Evolutionary conservation across 2,797 vertebrate species (phyloP).

Genomic region (Sebastes hubbsi): DNA sequence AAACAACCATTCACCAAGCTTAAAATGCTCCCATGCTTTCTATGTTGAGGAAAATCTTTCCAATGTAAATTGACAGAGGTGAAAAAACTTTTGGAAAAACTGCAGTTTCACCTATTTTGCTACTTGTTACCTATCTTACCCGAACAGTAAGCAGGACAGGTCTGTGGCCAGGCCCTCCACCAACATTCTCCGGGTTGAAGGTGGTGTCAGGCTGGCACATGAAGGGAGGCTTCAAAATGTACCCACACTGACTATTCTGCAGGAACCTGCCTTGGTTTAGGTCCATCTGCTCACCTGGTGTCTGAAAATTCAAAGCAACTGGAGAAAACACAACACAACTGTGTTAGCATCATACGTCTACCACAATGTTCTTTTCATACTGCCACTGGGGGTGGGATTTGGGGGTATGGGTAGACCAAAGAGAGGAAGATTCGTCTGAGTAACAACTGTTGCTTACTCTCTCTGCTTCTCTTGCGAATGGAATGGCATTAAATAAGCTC

Average conservation of each 20-base stretch:
- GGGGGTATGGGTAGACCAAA: not conserved
- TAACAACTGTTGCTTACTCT: not conserved
- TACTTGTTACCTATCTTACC: slow-evolving; percentile 71
- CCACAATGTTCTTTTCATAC: not conserved
- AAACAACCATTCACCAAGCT: not conserved
- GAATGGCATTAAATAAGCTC: not conserved
- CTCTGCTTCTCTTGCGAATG: not conserved
- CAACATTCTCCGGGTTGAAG: slow-evolving; percentile 86
- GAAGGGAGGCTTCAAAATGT: slow-evolving; percentile 88
- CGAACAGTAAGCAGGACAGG: slow-evolving; percentile 81
- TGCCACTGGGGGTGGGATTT: not conserved
- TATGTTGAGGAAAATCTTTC: not conserved
- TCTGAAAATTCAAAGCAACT: slow-evolving; percentile 98
- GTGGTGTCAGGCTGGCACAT: slow-evolving; percentile 75
- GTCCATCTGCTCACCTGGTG: slow-evolving; percentile 92
- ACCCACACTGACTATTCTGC: slow-evolving; percentile 88
- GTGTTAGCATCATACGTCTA: not conserved
- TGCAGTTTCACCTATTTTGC: not conserved
- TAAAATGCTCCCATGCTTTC: not conserved
- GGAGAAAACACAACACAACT: slow-evolving; percentile 9
- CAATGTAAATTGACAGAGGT: not conserved
- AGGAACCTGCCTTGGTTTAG: slow-evolving; percentile 91
- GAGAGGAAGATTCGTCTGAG: not conserved
- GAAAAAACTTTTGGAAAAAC: too few relatives aligned
- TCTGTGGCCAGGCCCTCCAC: slow-evolving; percentile 77